Evolutionary conservation across 2,888 invertebrate species (phyloP).

Genomic region (Apamea crenata): DNA sequence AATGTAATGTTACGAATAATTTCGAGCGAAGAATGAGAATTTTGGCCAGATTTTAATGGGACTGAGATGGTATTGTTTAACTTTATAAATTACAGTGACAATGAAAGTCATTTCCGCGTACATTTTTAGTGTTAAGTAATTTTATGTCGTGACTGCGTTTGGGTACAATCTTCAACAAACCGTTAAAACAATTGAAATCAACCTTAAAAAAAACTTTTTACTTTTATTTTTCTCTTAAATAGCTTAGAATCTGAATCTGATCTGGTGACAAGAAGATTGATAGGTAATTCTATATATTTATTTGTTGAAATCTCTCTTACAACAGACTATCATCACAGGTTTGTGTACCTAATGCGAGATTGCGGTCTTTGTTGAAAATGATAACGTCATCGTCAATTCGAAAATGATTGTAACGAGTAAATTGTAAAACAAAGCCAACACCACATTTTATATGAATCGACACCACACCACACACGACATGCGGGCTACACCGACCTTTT

Average conservation of each 20-base stretch:
- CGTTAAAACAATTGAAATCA: background rate
- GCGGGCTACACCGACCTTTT: too few relatives aligned
- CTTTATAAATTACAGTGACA: slow-evolving; percentile 48
- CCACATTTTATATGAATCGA: too few relatives aligned
- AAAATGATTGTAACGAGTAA: background rate
- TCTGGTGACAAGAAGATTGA: background rate
- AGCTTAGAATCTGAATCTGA: background rate
- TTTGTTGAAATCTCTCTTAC: background rate
- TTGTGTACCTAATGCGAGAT: background rate
- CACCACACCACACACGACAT: too few relatives aligned
- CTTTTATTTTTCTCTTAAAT: background rate
- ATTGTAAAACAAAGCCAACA: too few relatives aligned
- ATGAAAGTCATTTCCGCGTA: slow-evolving; percentile 19
- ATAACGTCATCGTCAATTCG: background rate
- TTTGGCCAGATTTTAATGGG: slow-evolving; percentile 47
- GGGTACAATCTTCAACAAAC: background rate
- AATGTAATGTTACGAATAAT: slow-evolving; percentile 62
- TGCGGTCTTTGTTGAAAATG: background rate
- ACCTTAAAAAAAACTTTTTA: background rate
- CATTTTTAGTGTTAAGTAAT: background rate
- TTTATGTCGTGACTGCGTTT: background rate
- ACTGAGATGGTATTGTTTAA: slow-evolving; percentile 41
- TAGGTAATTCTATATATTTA: background rate
- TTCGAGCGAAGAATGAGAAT: slow-evolving; percentile 50
- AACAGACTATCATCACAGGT: background rate